Evolutionary conservation across 1,140 invertebrate species (phyloP).

Genomic region (Tribolium madens): DNA sequence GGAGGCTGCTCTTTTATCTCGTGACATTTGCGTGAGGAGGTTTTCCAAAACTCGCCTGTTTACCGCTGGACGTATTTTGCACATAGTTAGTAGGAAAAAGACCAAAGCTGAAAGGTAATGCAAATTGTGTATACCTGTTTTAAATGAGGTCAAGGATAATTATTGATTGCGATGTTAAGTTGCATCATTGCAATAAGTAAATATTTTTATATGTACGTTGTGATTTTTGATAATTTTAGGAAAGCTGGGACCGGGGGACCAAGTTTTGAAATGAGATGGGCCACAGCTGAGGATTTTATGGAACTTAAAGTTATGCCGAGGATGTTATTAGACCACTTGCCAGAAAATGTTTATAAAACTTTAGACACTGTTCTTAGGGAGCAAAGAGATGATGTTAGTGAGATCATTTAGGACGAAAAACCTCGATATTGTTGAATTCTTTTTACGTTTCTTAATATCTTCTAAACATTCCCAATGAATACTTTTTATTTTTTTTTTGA

Average conservation of each 20-base stretch:
- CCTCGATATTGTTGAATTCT: conserved; percentile 2
- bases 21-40: conserved; percentile 75
- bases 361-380: conserved; percentile 73
- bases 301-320: conserved; percentile 81
- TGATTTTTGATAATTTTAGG: conserved; percentile 63
- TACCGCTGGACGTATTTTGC: conserved; percentile 79
- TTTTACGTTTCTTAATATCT: not conserved
- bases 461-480: conserved; percentile 18
- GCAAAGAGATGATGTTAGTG: conserved; percentile 59
- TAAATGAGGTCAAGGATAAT: conserved; percentile 3
- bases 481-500: not conserved
- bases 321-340: conserved; percentile 81
- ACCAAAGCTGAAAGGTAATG: conserved; percentile 74
- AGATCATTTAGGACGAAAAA: conserved; percentile 52
- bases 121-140: not conserved
- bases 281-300: conserved; percentile 79
- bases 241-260: conserved; percentile 72
- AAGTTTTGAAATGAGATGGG: conserved; percentile 81
- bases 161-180: not conserved
- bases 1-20: conserved; percentile 75
- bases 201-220: not conserved
- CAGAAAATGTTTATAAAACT: conserved; percentile 78
- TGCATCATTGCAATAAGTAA: not conserved
- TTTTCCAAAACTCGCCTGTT: conserved; percentile 78
- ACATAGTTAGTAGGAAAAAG: conserved; percentile 77